Percentiles rank a stretch among this genome's conserved stretches.
Conservation (phyloP, 2,113 vertebrate genomes). For the Miniopterus natalensis region DNA sequence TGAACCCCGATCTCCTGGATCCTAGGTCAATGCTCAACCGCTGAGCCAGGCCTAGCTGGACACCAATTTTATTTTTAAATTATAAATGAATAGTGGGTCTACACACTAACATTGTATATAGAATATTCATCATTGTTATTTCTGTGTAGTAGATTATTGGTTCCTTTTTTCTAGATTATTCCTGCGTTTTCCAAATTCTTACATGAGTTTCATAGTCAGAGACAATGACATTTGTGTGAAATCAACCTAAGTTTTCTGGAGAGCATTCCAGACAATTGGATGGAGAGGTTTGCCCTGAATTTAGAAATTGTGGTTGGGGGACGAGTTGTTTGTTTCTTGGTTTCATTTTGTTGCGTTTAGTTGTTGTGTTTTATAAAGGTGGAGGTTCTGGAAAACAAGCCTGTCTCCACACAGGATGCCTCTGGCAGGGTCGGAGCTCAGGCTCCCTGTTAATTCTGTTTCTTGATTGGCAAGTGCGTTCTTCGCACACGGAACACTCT, state of each 20-base stretch:
- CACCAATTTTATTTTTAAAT: neutral
- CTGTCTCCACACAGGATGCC: rapidly evolving
- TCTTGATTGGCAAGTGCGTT: neutral
- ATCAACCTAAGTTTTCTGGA: neutral
- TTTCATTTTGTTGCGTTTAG: neutral
- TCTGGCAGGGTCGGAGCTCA: rapidly evolving
- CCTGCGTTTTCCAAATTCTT: neutral
- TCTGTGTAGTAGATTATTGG: neutral
- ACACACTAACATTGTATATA: neutral
- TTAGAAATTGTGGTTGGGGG: neutral
- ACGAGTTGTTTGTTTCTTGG: neutral
- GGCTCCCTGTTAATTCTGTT: rapidly evolving
- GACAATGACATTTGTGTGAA: neutral
- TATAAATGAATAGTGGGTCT: neutral
- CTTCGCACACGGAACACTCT: neutral
- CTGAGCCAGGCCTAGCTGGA: too few relatives aligned
- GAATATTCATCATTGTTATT: neutral
- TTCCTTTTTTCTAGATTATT: neutral
- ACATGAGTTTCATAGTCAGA: neutral
- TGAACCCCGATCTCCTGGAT: too few relatives aligned
- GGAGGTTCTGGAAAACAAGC: neutral
- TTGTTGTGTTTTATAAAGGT: neutral
- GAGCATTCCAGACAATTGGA: neutral
- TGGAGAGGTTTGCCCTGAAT: neutral
- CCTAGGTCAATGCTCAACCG: too few relatives aligned